These are phyloP conservation scores for Brachionichthys hirsutus DNA, from an alignment of 2,113 vertebrate genomes.

Conservation along the genomic window DNA sequence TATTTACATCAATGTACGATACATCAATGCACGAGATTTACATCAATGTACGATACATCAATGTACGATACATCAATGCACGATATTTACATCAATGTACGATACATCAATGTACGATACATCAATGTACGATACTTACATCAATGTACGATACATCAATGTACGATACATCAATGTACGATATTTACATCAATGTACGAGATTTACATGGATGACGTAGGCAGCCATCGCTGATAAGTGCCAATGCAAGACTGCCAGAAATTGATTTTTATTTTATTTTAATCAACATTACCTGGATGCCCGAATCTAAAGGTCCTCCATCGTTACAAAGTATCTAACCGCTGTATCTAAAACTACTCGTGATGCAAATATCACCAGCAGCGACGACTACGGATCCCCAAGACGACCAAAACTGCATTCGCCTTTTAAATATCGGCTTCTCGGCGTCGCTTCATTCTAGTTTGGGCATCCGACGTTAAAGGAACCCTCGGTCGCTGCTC, in stretches of 20 bases:
- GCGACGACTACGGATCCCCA: slow-evolving; percentile 1
- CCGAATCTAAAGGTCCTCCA: slow-evolving; percentile 10
- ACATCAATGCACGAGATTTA: too few species aligned
- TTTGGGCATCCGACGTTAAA: slow-evolving; percentile 3
- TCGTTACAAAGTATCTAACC: slow-evolving; percentile 7
- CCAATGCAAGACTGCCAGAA: slow-evolving; percentile 1
- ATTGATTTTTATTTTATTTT: too few species aligned
- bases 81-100: too few species aligned
- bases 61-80: too few species aligned
- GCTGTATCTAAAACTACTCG: neutral
- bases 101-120: too few species aligned
- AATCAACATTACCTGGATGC: neutral
- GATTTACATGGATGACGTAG: slow-evolving; percentile 12
- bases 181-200: too few species aligned
- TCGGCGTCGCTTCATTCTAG: slow-evolving; percentile 13
- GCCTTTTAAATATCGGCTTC: neutral
- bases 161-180: too few species aligned
- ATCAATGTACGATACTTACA: too few species aligned
- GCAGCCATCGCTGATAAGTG: slow-evolving; percentile 15
- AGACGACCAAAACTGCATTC: neutral
- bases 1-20: too few species aligned
- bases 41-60: too few species aligned
- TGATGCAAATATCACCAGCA: neutral
- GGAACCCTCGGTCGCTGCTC: slow-evolving; percentile 10
- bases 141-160: too few species aligned